phyloP scores from a whole-genome alignment of 2,113 vertebrate genomes.

The Serilophus lunatus region DNA sequence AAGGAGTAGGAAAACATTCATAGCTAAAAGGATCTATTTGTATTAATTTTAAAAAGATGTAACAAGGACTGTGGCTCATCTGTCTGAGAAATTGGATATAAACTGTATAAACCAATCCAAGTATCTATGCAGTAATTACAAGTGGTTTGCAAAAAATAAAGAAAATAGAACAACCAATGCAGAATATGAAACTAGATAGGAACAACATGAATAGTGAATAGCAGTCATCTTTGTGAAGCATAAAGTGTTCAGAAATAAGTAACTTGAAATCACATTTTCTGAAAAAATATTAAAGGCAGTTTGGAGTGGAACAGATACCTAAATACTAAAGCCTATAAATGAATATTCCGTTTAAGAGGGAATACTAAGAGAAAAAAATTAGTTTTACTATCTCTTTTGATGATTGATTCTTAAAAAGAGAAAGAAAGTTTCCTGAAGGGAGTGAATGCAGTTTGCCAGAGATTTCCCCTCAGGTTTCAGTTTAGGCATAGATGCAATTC shows the following conservation, averaged over 20 bases:
- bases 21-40: background rate
- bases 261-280: background rate
- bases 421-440: background rate
- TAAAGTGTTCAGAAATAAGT: background rate
- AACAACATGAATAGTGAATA: background rate
- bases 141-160: background rate
- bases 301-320: background rate
- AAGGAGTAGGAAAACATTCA: background rate
- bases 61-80: background rate
- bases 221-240: background rate
- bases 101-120: background rate
- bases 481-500: background rate
- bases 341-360: background rate
- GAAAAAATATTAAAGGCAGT: background rate
- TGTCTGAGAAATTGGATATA: background rate
- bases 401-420: background rate
- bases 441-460: background rate
- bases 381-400: background rate
- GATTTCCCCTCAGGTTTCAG: background rate
- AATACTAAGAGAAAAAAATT: background rate
- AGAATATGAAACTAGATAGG: background rate
- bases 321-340: background rate
- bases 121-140: background rate
- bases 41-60: background rate
- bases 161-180: background rate